phyloP scores from a whole-genome alignment of 2,113 vertebrate genomes.

The Takifugu bimaculatus region DNA sequence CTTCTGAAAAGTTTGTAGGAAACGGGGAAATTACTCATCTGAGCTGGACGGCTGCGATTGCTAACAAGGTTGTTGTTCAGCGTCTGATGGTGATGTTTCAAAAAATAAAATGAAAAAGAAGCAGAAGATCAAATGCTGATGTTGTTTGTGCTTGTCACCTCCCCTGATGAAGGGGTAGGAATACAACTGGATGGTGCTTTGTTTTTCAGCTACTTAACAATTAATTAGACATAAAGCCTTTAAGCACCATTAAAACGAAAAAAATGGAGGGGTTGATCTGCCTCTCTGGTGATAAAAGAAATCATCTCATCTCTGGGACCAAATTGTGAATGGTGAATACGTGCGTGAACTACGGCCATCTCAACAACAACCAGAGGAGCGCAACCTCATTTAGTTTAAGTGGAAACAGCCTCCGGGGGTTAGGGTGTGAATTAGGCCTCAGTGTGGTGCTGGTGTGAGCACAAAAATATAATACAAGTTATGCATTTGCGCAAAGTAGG shows the following conservation, averaged over 20 bases:
- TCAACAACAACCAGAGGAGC: too few relatives aligned
- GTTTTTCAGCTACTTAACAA: constrained; percentile 44
- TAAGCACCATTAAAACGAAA: constrained; percentile 30
- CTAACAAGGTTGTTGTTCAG: constrained; percentile 49
- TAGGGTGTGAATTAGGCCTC: too few relatives aligned
- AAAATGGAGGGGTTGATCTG: constrained; percentile 1
- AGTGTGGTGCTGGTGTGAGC: too few relatives aligned
- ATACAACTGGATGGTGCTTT: constrained; percentile 30
- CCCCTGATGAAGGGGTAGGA: constrained; percentile 38
- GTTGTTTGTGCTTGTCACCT: constrained; percentile 40
- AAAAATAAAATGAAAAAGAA: constrained; percentile 19
- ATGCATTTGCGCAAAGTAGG: too few relatives aligned
- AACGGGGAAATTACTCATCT: constrained; percentile 25
- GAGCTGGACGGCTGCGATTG: constrained; percentile 35
- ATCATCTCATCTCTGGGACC: too few relatives aligned
- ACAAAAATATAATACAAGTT: too few relatives aligned
- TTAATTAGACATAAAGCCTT: constrained; percentile 49
- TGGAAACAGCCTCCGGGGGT: too few relatives aligned
- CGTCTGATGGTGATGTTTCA: constrained; percentile 25
- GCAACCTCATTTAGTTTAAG: too few relatives aligned
- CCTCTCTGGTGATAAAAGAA: neutral
- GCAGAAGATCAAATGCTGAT: constrained; percentile 39
- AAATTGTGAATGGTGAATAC: too few relatives aligned
- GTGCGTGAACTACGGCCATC: too few relatives aligned
- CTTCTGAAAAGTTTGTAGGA: neutral